These are phyloP conservation scores for Azemiops feae DNA, from an alignment of 2,113 vertebrate species.

Conservation along the genomic window DNA sequence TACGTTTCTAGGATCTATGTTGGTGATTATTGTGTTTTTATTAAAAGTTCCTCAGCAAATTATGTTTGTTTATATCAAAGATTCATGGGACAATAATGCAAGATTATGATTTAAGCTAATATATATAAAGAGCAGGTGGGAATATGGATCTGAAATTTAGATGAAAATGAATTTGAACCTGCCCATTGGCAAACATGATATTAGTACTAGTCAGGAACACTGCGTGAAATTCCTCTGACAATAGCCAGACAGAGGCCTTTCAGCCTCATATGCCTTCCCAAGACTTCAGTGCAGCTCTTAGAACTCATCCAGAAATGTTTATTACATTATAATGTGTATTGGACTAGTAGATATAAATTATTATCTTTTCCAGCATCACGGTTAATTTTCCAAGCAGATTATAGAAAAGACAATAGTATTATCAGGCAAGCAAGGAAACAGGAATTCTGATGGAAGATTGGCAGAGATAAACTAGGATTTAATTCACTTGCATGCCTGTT, in stretches of 20 bases:
- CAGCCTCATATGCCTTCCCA: background rate
- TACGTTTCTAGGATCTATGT: background rate
- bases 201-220: background rate
- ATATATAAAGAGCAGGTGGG: background rate
- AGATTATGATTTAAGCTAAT: background rate
- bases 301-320: background rate
- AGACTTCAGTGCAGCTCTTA: background rate
- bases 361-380: background rate
- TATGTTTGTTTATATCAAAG: background rate
- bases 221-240: background rate
- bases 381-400: background rate
- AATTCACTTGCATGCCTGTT: background rate
- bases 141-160: background rate
- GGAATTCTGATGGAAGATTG: background rate
- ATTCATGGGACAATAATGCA: too few species aligned
- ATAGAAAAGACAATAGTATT: background rate
- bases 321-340: background rate
- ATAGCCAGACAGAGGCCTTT: background rate
- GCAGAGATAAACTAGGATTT: background rate
- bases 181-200: background rate
- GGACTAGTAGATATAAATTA: background rate
- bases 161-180: background rate
- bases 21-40: background rate
- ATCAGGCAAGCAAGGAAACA: background rate
- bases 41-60: background rate